Evolutionary conservation across 2,888 invertebrate genomes (phyloP).

Genomic region (Rotaria socialis): DNA sequence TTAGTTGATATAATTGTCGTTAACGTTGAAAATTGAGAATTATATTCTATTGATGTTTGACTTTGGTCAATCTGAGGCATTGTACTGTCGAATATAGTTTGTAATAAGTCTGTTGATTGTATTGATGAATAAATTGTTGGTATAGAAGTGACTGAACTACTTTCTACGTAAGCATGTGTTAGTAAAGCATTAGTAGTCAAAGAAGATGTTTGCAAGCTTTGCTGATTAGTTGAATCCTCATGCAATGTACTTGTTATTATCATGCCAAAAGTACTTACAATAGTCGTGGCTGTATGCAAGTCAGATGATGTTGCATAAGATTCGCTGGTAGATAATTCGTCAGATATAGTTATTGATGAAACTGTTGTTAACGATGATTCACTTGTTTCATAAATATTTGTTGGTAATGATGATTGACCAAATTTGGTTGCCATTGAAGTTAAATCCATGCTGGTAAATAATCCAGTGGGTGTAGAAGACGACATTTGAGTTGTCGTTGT

Average conservation of each 20-base stretch:
- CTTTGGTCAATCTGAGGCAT: no score
- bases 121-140: background rate
- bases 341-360: background rate
- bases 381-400: background rate
- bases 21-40: no score
- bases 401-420: background rate
- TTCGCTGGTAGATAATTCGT: background rate
- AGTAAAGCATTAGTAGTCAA: background rate
- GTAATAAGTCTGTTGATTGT: background rate
- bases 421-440: background rate
- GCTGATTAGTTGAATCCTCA: background rate
- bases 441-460: no score
- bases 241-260: background rate
- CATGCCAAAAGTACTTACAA: background rate
- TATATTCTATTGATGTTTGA: no score
- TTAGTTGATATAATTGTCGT: no score
- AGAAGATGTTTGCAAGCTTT: background rate
- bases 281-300: background rate
- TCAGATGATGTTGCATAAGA: background rate
- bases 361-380: background rate
- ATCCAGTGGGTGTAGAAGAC: no score
- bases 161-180: background rate
- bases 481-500: background rate
- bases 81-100: no score
- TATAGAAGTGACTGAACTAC: background rate